These are phyloP conservation scores for Sminthurinus aureus DNA, from an alignment of 2,888 invertebrate species.

Conservation along the genomic window DNA sequence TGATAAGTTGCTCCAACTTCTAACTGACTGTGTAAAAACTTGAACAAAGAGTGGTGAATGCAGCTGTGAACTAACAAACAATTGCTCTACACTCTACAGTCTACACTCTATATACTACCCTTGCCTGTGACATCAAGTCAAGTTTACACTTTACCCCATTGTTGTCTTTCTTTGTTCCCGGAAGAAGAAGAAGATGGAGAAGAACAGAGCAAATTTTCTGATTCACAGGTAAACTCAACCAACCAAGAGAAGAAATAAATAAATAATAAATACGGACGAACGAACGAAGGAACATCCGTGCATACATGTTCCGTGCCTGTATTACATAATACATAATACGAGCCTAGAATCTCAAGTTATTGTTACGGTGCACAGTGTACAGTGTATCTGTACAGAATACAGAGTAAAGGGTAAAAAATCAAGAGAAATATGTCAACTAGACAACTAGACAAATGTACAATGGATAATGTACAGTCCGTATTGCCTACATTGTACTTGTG, in stretches of 20 bases:
- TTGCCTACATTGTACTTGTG: no score
- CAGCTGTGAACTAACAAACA: slow-evolving; percentile 7
- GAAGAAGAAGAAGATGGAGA: slow-evolving; percentile 5
- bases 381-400: background rate
- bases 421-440: background rate
- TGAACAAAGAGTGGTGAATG: slow-evolving; percentile 29
- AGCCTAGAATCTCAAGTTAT: no score
- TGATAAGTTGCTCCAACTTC: background rate
- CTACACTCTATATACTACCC: background rate
- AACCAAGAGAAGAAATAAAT: background rate
- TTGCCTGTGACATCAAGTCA: slow-evolving; percentile 40
- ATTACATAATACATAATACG: no score
- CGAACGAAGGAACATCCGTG: no score
- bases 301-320: no score
- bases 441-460: no score
- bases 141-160: slow-evolving; percentile 32
- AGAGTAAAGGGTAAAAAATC: background rate
- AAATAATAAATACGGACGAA: background rate
- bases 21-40: slow-evolving; percentile 2
- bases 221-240: slow-evolving; percentile 6
- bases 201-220: slow-evolving; percentile 3
- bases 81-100: slow-evolving; percentile 26
- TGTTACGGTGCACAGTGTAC: background rate
- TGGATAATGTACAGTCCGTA: no score
- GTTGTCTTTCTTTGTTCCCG: slow-evolving; percentile 35